Evolutionary conservation across 2,113 vertebrate genomes (phyloP).

Genomic region (Toxotes jaculatrix): DNA sequence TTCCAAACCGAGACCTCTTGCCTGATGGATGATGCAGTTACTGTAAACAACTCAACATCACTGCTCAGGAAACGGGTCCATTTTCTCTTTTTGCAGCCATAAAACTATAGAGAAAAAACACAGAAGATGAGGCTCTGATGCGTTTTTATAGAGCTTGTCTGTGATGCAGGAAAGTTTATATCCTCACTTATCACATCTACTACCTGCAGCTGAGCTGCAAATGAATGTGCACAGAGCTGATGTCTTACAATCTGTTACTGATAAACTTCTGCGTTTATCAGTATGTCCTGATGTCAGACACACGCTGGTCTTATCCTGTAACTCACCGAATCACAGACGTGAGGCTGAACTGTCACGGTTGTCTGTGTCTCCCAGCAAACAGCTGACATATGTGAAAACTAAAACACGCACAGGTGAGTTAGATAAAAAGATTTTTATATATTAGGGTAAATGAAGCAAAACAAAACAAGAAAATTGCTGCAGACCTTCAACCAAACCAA

Average conservation of each 20-base stretch:
- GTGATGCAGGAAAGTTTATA: neutral
- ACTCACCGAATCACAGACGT: conserved; percentile 5
- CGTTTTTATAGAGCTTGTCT: neutral
- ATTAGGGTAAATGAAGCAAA: no score
- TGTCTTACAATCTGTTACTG: neutral
- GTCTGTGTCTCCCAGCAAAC: no score
- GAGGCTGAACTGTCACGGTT: neutral
- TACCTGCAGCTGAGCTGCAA: conserved; percentile 16
- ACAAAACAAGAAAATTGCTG: no score
- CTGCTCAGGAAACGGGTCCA: neutral
- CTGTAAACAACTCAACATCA: conserved; percentile 35
- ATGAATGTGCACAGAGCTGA: neutral
- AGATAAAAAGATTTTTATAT: no score
- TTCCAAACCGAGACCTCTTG: conserved; percentile 46
- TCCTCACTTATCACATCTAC: neutral
- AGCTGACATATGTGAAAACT: no score
- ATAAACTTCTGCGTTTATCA: neutral
- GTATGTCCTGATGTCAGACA: conserved; percentile 7
- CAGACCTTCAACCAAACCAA: no score
- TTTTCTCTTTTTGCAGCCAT: conserved; percentile 11
- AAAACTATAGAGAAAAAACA: neutral
- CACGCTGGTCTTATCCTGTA: neutral
- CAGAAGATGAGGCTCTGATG: neutral
- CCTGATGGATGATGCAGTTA: conserved; percentile 50
- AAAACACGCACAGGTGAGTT: no score